These are phyloP conservation scores for Albula goreensis DNA, from an alignment of 2,113 vertebrate genomes.

Conservation along the genomic window DNA sequence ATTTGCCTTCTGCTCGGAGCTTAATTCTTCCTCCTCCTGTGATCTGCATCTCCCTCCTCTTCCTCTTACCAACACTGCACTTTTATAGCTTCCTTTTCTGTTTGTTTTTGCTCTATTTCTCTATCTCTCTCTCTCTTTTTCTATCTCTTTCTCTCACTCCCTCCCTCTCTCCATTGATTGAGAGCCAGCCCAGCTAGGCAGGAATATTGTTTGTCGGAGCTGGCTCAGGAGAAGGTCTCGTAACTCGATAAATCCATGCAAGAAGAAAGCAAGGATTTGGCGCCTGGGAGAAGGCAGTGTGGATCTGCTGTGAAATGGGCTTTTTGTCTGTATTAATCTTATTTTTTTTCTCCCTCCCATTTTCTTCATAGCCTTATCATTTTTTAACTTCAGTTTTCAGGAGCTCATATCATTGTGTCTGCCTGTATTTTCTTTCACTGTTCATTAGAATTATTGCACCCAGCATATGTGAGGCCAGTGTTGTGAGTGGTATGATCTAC, in stretches of 20 bases:
- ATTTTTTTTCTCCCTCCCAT: neutral
- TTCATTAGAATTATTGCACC: slow-evolving; percentile 21
- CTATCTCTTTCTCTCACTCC: slow-evolving; percentile 10
- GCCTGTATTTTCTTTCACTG: neutral
- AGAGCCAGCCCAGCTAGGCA: slow-evolving; percentile 27
- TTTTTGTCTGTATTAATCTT: slow-evolving; percentile 17
- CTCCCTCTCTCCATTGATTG: slow-evolving; percentile 33
- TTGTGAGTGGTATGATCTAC: slow-evolving; percentile 13
- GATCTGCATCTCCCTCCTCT: neutral
- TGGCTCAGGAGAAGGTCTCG: slow-evolving; percentile 28
- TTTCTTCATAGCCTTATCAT: neutral
- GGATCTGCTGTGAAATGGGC: neutral
- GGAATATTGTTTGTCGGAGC: slow-evolving; percentile 38
- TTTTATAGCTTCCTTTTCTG: neutral
- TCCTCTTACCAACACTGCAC: neutral
- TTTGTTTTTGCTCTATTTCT: slow-evolving; percentile 33
- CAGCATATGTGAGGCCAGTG: slow-evolving; percentile 1
- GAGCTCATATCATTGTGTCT: neutral
- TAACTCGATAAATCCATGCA: slow-evolving; percentile 34
- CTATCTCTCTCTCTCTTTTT: slow-evolving; percentile 4
- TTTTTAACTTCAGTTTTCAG: neutral
- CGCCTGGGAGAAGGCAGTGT: neutral
- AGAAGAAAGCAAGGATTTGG: neutral
- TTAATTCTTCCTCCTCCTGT: slow-evolving; percentile 22
- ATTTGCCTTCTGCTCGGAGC: slow-evolving; percentile 38